phyloP scores from a whole-genome alignment of 2,888 invertebrate genomes.

The Rhagonycha fulva region DNA sequence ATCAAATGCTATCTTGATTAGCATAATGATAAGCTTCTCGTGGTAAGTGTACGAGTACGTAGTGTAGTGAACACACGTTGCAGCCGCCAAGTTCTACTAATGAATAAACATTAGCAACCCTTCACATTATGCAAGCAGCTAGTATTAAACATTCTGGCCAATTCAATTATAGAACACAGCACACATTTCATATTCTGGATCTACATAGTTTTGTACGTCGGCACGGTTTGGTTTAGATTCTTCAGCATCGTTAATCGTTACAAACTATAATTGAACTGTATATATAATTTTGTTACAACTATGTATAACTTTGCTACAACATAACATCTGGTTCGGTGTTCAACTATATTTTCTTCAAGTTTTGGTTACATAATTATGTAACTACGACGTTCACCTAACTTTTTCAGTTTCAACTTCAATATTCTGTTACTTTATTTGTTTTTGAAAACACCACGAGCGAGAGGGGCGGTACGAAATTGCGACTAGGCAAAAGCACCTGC shows the following conservation, averaged over 20 bases:
- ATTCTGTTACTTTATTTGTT: neutral
- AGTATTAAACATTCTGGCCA: constrained; percentile 54
- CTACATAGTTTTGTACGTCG: constrained; percentile 40
- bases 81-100: constrained; percentile 38
- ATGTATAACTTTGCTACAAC: neutral
- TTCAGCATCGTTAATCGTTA: constrained; percentile 26
- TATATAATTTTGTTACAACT: constrained; percentile 16
- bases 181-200: constrained; percentile 52
- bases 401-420: neutral
- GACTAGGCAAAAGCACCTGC: no score
- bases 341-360: neutral
- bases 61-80: constrained; percentile 31
- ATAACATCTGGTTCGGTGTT: neutral
- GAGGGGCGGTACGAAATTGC: no score
- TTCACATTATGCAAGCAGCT: constrained; percentile 54
- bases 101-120: constrained; percentile 55
- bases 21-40: constrained; percentile 35
- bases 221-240: constrained; percentile 27
- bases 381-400: neutral
- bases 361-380: neutral
- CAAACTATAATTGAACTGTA: constrained; percentile 14
- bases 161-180: constrained; percentile 55
- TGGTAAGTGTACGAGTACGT: constrained; percentile 31
- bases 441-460: neutral
- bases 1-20: constrained; percentile 32